Conservation (phyloP, 2,888 invertebrate genomes). For the Psylliodes chrysocephalus region DNA sequence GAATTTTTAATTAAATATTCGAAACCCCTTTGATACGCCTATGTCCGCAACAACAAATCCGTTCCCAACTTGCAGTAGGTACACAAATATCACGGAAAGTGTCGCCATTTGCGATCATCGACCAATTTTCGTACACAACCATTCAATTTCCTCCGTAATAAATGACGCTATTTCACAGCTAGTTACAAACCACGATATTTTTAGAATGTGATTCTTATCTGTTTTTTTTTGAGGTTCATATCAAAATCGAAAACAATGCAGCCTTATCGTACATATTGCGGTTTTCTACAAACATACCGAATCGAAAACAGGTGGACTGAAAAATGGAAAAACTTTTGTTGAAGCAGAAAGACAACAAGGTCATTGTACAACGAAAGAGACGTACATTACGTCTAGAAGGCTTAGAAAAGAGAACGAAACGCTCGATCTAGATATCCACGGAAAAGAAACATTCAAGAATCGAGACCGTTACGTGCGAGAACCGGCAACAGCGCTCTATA, state of each 20-base stretch:
- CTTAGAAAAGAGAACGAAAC: slow-evolving; percentile 54
- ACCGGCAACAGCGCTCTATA: slow-evolving; percentile 57
- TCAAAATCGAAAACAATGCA: not conserved
- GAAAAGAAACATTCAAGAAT: slow-evolving; percentile 57
- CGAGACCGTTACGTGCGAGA: slow-evolving; percentile 59
- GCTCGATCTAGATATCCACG: slow-evolving; percentile 60
- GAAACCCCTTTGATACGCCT: no score
- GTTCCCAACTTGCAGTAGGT: no score
- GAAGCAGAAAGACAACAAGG: slow-evolving; percentile 44
- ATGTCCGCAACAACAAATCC: no score
- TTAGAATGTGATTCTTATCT: slow-evolving; percentile 26
- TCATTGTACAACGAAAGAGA: slow-evolving; percentile 56
- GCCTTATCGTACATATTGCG: slow-evolving; percentile 1
- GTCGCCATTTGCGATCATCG: no score
- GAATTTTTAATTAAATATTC: no score
- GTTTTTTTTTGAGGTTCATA: not conserved
- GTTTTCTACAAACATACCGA: slow-evolving; percentile 2
- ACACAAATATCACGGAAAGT: no score
- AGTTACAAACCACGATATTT: slow-evolving; percentile 29
- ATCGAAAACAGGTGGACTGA: not conserved
- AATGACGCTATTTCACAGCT: slow-evolving; percentile 33
- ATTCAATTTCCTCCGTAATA: slow-evolving; percentile 16
- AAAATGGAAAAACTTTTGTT: slow-evolving; percentile 11
- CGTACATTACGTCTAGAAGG: slow-evolving; percentile 49
- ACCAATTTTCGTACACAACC: not conserved